A percentile compares a stretch with the other conserved stretches of the same genome.
Evolutionary conservation across 1,140 invertebrate genomes (phyloP).

Genomic region (Mycetomoellerius zeteki): DNA sequence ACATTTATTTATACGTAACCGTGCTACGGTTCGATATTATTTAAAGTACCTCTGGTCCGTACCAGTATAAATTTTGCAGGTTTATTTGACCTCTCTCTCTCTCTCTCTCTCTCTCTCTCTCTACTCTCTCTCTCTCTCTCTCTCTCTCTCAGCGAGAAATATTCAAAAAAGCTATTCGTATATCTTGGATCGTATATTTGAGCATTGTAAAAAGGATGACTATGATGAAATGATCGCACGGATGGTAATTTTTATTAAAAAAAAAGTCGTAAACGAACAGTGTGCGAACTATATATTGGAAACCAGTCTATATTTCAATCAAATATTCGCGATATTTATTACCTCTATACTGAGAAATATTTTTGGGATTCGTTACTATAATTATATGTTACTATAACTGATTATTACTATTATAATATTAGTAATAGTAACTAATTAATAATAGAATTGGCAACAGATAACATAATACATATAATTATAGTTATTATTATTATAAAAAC

Average conservation of each 20-base stretch:
- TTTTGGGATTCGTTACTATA: no score
- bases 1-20: slow-evolving; percentile 46
- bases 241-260: background rate
- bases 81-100: slow-evolving; percentile 16
- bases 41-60: slow-evolving; percentile 5
- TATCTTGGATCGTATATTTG: slow-evolving; percentile 1
- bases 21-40: slow-evolving; percentile 22
- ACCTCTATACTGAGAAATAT: background rate
- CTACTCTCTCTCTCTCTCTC: no score
- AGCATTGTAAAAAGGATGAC: slow-evolving; percentile 8
- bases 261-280: background rate
- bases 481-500: no score
- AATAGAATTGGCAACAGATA: no score
- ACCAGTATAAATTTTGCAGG: slow-evolving; percentile 26
- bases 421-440: no score
- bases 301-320: background rate
- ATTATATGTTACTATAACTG: no score
- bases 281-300: background rate
- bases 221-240: background rate
- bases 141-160: slow-evolving; percentile 12
- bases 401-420: no score
- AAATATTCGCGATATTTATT: background rate
- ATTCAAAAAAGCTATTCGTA: slow-evolving; percentile 11
- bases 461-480: no score
- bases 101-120: no score